Conservation (phyloP, 2,113 vertebrate species). For the Diphyllodes magnificus region DNA sequence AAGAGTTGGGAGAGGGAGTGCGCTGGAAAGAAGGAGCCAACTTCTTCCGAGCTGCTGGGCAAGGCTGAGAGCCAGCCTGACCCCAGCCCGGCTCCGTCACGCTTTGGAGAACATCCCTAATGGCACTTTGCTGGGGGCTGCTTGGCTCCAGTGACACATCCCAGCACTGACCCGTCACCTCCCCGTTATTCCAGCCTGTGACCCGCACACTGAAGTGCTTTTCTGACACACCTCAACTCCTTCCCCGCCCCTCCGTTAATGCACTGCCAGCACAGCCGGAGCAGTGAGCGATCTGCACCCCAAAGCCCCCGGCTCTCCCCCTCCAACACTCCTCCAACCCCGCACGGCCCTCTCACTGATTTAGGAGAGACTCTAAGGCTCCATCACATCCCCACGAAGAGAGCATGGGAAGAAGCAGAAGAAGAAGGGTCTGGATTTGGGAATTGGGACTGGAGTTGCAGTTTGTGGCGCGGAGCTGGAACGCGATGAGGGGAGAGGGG, state of each 20-base stretch:
- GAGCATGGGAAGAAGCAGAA: fast-evolving
- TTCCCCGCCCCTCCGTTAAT: background rate
- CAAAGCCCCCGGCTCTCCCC: background rate
- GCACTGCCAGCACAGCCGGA: background rate
- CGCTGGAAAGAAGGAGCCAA: background rate
- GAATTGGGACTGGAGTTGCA: background rate
- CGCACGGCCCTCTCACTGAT: fast-evolving
- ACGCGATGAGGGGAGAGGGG: fast-evolving
- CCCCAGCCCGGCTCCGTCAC: background rate
- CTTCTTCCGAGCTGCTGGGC: background rate
- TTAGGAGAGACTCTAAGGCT: background rate
- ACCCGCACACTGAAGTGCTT: background rate
- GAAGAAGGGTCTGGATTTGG: background rate
- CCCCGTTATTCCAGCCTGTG: background rate
- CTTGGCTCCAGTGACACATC: background rate
- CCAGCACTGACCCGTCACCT: fast-evolving
- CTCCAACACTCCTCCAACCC: fast-evolving
- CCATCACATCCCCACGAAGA: fast-evolving
- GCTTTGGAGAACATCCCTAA: background rate
- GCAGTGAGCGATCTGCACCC: fast-evolving
- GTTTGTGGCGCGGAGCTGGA: fast-evolving
- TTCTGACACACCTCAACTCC: background rate
- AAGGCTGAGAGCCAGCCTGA: background rate
- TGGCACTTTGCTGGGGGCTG: background rate
- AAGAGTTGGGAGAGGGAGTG: slow-evolving; percentile 22